Evolutionary conservation across 2,113 vertebrate genomes (phyloP), one percentile per base, ranked within the genome.

Genomic region (Oryzias woworae): DNA sequence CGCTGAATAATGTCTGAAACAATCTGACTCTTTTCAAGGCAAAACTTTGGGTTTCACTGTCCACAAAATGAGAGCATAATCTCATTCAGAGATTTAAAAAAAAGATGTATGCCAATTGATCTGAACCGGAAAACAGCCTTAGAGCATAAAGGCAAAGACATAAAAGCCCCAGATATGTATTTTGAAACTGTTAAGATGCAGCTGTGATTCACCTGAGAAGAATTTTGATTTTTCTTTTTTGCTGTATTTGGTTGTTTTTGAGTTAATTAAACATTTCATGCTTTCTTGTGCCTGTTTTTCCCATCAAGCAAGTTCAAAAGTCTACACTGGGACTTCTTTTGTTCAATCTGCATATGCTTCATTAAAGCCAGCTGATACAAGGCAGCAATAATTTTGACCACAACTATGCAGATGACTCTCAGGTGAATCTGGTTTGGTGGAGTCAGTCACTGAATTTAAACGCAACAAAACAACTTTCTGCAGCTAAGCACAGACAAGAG

Each of bases 61-160:
- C 24, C 41, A 56, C 70, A 67, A 62, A 81, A 62, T 28, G 53
- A 42, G 23, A 65, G 64, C 14, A 53, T 79, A 64, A 62, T 81
- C 73, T 69, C 59, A 42, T 55, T 36, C 36, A 36, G 36, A 36
- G 36, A 36, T 31, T 24, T 17, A 58, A 65, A 66, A 44, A 44
- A 47, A 10, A 23, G 49, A 20, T 72, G 61, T 41, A 58, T 66
- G 67, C 26, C 26, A 28, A 28, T 28, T 4, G 5, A 28, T 28
- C 4, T 28, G 26, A 28, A 5, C 26, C 26, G 7, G 4, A 28
- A 28, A 28, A 28, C 26, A 28, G 20, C 20, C 20, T 20, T 20
- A 20, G 20, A 20, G 75, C 62, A 75, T 4, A 20, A 81, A 42
- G 66, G 66, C 67, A 77, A 71, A 78, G 52, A 73, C 59, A 47